Conservation (phyloP, 2,113 vertebrate genomes). For the Callocephalon fimbriatum region DNA sequence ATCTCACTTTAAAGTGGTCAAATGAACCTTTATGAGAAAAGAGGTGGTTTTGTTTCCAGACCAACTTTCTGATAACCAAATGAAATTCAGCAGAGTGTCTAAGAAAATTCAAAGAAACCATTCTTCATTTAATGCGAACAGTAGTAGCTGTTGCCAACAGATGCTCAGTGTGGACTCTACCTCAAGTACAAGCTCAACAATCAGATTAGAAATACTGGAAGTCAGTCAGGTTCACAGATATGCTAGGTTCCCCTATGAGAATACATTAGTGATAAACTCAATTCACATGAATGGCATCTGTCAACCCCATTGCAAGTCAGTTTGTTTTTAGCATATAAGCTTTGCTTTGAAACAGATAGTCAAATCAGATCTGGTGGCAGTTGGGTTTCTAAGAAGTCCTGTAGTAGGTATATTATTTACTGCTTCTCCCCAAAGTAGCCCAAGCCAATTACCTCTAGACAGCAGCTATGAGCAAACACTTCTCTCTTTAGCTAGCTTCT, state of each 20-base stretch:
- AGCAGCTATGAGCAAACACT: not conserved
- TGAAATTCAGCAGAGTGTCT: too few species aligned
- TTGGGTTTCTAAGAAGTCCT: not conserved
- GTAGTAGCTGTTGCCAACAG: not conserved
- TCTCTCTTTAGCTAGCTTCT: not conserved
- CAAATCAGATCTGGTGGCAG: not conserved
- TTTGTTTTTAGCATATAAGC: not conserved
- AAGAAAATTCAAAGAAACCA: not conserved
- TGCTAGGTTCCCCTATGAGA: not conserved
- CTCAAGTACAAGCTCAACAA: not conserved
- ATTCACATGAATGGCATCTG: not conserved
- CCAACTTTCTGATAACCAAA: not conserved
- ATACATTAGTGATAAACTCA: not conserved
- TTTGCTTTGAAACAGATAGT: not conserved
- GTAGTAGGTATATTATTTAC: not conserved
- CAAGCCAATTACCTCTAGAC: not conserved
- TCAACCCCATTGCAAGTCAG: not conserved
- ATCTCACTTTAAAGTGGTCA: not conserved
- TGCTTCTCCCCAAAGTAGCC: not conserved
- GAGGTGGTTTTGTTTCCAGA: not conserved
- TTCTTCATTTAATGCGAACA: not conserved
- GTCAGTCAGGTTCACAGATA: not conserved
- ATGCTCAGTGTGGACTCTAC: not conserved
- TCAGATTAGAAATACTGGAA: not conserved
- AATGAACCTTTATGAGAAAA: not conserved